phyloP scores from a whole-genome alignment of 2,797 vertebrate species.

The Danio aesculapii region DNA sequence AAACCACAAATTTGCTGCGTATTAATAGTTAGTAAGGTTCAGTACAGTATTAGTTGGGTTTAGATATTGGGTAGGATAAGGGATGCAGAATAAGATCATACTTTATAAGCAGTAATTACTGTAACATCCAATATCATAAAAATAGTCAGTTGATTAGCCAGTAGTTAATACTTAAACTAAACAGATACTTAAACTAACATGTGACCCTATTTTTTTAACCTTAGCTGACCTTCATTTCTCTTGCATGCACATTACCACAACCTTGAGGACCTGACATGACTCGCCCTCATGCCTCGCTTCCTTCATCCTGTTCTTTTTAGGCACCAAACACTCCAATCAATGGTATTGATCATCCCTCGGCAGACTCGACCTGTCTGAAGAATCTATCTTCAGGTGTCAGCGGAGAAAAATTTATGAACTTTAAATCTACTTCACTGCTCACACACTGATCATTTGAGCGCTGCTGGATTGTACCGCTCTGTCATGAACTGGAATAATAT shows the following conservation, averaged over 20 bases:
- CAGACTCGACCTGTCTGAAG: constrained; percentile 34
- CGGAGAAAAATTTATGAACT: constrained; percentile 29
- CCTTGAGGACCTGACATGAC: constrained; percentile 6
- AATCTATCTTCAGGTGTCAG: constrained; percentile 37
- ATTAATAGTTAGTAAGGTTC: too few relatives aligned
- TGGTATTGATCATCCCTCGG: constrained; percentile 44
- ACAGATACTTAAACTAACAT: too few relatives aligned
- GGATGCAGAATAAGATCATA: too few relatives aligned
- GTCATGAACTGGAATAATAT: constrained; percentile 28
- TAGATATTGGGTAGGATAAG: too few relatives aligned
- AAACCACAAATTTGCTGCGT: too few relatives aligned
- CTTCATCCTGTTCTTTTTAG: constrained; percentile 33
- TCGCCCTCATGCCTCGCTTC: constrained; percentile 9
- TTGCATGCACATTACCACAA: not conserved
- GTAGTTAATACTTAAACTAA: too few relatives aligned
- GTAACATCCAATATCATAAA: too few relatives aligned
- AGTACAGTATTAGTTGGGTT: too few relatives aligned
- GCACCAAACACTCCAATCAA: constrained; percentile 27
- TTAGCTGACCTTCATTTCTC: not conserved
- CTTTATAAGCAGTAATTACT: too few relatives aligned
- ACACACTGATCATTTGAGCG: constrained; percentile 30
- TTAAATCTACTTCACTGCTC: constrained; percentile 38
- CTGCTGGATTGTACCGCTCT: constrained; percentile 23
- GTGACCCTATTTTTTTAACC: too few relatives aligned
- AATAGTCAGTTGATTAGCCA: too few relatives aligned